phyloP scores from a whole-genome alignment of 2,113 vertebrate genomes.

The Halcyon senegalensis region DNA sequence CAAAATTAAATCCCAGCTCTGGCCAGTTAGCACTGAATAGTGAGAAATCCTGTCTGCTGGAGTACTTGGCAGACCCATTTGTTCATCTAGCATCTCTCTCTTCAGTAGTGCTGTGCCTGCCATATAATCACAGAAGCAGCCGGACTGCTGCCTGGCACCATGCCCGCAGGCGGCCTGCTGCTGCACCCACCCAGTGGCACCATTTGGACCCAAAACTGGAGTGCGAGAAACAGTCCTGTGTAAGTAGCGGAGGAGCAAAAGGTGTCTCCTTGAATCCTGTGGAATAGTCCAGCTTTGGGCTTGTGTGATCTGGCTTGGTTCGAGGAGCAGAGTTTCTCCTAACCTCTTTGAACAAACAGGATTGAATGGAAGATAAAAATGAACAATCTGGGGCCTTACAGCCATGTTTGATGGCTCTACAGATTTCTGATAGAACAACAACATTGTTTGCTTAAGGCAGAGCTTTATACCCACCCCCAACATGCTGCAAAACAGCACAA shows the following conservation, averaged over 20 bases:
- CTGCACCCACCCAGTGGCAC: background rate
- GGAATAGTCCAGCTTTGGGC: background rate
- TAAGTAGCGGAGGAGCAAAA: background rate
- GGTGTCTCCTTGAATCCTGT: background rate
- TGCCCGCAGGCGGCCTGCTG: background rate
- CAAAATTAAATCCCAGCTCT: constrained; percentile 23
- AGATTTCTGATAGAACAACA: background rate
- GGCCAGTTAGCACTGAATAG: background rate
- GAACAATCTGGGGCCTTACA: background rate
- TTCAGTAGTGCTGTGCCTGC: accelerated
- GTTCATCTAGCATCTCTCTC: background rate
- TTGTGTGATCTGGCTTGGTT: background rate
- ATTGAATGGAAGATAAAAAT: background rate
- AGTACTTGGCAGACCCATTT: background rate
- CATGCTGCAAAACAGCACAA: background rate
- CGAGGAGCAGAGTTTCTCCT: background rate
- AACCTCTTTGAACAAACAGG: background rate
- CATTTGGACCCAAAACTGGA: accelerated
- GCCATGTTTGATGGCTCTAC: background rate
- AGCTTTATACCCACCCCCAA: background rate
- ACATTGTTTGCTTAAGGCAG: background rate
- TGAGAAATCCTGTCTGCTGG: background rate
- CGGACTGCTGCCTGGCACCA: accelerated
- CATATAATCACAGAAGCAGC: accelerated
- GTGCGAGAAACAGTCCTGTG: background rate